phyloP scores from a whole-genome alignment of 2,113 vertebrate species.

The Petrocephalus zakoni region DNA sequence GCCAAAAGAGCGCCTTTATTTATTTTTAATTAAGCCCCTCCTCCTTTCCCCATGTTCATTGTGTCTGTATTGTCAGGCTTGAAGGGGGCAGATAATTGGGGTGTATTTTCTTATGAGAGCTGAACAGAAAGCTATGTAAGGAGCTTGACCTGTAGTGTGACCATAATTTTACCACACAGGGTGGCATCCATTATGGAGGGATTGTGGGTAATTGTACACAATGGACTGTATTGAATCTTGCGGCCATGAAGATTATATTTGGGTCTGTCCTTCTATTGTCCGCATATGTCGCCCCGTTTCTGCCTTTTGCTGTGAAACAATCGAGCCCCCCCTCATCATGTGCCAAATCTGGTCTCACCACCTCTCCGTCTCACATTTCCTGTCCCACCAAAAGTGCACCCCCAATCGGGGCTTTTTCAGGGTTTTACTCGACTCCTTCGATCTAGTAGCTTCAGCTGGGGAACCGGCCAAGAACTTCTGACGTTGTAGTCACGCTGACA shows the following conservation, averaged over 20 bases:
- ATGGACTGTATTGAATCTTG: background rate
- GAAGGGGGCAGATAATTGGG: background rate
- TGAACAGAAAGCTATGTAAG: background rate
- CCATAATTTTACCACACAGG: background rate
- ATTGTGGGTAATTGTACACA: background rate
- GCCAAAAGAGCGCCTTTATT: background rate
- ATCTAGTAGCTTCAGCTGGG: conserved; percentile 4
- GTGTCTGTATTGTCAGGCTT: background rate
- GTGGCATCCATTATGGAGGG: background rate
- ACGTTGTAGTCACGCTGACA: background rate
- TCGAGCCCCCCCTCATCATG: background rate
- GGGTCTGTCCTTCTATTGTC: background rate
- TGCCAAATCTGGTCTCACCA: background rate
- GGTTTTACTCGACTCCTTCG: background rate
- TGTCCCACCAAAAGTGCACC: background rate
- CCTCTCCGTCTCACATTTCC: background rate
- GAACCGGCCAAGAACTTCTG: background rate
- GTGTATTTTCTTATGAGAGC: background rate
- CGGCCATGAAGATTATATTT: background rate
- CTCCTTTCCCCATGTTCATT: background rate
- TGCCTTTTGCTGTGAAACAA: background rate
- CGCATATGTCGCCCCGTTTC: background rate
- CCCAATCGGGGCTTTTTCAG: background rate
- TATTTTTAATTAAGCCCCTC: background rate
- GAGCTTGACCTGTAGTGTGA: background rate